Percentiles rank a stretch among this genome's conserved stretches.
Evolutionary conservation across 2,113 vertebrate genomes (phyloP).

Genomic region (Grammomys surdaster): DNA sequence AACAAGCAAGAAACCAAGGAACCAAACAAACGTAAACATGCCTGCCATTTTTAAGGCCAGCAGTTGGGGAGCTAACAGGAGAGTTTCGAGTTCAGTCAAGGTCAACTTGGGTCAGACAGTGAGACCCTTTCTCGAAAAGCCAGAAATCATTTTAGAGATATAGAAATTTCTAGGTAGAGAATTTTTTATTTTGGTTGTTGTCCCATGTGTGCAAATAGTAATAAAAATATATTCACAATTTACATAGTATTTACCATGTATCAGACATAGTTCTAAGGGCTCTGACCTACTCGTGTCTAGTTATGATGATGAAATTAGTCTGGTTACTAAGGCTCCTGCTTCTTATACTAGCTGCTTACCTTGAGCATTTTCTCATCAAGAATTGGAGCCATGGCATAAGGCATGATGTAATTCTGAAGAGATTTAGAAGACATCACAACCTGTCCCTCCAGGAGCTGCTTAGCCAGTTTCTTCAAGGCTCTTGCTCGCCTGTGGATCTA

Average conservation of each 20-base stretch:
- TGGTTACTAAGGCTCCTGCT: background rate
- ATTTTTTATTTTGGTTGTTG: background rate
- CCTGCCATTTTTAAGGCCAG: too few relatives aligned
- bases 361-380: constrained; percentile 95
- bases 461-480: constrained; percentile 94
- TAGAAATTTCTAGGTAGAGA: background rate
- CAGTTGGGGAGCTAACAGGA: background rate
- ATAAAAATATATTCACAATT: background rate
- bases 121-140: too few relatives aligned
- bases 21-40: background rate
- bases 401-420: constrained; percentile 97
- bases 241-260: background rate
- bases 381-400: constrained; percentile 94
- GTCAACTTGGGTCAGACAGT: background rate
- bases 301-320: background rate
- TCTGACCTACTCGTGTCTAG: background rate
- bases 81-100: background rate
- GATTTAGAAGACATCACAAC: constrained; percentile 91
- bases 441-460: constrained; percentile 92
- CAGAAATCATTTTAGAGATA: background rate
- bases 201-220: background rate
- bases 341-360: constrained; percentile 86
- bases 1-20: background rate
- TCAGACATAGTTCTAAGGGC: background rate
- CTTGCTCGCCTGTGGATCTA: constrained; percentile 96